Conservation (phyloP, 1,140 invertebrate genomes). For the Hyles vespertilio region DNA sequence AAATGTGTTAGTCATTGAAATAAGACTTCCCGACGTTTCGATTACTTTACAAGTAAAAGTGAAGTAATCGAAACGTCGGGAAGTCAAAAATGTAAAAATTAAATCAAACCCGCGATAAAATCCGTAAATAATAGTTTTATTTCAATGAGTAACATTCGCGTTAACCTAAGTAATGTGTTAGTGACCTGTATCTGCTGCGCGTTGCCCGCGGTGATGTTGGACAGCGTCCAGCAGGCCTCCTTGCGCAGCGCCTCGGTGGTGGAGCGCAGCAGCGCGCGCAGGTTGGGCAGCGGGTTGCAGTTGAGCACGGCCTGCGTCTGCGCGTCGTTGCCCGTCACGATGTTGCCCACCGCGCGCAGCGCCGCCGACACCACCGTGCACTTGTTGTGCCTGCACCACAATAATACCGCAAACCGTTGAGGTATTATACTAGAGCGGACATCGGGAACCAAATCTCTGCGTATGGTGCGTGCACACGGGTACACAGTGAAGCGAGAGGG, state of each 20-base stretch:
- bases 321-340: slow-evolving; percentile 97
- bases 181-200: slow-evolving; percentile 81
- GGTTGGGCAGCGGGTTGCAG: slow-evolving; percentile 91
- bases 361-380: slow-evolving; percentile 96
- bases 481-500: too few species aligned
- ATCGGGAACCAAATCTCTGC: too few species aligned
- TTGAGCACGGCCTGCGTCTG: slow-evolving; percentile 97
- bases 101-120: too few species aligned
- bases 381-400: slow-evolving; percentile 84
- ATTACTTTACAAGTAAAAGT: too few species aligned
- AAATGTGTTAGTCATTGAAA: too few species aligned
- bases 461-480: too few species aligned
- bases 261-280: slow-evolving; percentile 88
- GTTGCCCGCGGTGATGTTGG: slow-evolving; percentile 98
- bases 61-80: too few species aligned
- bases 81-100: too few species aligned
- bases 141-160: too few species aligned
- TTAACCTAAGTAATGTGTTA: neutral
- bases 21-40: too few species aligned
- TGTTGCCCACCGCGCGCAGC: slow-evolving; percentile 96
- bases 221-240: slow-evolving; percentile 99
- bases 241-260: slow-evolving; percentile 92
- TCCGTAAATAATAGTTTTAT: too few species aligned
- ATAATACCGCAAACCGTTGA: neutral
- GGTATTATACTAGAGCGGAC: neutral